phyloP scores from a whole-genome alignment of 2,888 invertebrate species.

The Pollenia labialis region DNA sequence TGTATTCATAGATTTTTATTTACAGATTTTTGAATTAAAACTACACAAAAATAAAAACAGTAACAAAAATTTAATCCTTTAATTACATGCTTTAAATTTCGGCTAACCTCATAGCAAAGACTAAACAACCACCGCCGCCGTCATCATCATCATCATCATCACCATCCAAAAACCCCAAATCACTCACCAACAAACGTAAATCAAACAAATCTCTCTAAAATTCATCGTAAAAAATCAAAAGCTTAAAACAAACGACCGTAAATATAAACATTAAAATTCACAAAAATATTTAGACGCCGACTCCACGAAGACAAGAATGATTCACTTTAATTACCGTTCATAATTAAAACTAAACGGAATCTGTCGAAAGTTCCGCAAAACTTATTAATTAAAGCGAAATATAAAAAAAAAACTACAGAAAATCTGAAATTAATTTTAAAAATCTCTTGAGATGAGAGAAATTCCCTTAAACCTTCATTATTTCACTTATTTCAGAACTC shows the following conservation, averaged over 20 bases:
- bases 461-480: slow-evolving; percentile 1
- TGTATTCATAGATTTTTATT: background rate
- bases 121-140: too few relatives aligned
- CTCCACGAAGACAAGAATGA: slow-evolving; percentile 9
- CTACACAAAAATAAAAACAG: too few relatives aligned
- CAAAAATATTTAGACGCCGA: slow-evolving; percentile 43
- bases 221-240: slow-evolving; percentile 23
- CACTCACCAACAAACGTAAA: slow-evolving; percentile 47
- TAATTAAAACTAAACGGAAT: slow-evolving; percentile 41
- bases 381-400: slow-evolving; percentile 31
- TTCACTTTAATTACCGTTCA: slow-evolving; percentile 49
- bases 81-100: slow-evolving; percentile 40
- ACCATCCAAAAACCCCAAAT: slow-evolving; percentile 20
- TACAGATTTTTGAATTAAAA: background rate
- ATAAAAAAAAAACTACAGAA: background rate
- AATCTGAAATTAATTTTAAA: slow-evolving; percentile 20
- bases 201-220: slow-evolving; percentile 16
- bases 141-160: background rate
- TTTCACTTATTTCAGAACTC: too few relatives aligned
- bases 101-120: background rate
- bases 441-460: background rate
- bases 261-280: slow-evolving; percentile 16
- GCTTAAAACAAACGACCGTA: background rate
- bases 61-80: slow-evolving; percentile 52
- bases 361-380: slow-evolving; percentile 11